Base-by-base conservation (phyloP, 2,797 vertebrate species). In the Pseudomugil gertrudae region DNA sequence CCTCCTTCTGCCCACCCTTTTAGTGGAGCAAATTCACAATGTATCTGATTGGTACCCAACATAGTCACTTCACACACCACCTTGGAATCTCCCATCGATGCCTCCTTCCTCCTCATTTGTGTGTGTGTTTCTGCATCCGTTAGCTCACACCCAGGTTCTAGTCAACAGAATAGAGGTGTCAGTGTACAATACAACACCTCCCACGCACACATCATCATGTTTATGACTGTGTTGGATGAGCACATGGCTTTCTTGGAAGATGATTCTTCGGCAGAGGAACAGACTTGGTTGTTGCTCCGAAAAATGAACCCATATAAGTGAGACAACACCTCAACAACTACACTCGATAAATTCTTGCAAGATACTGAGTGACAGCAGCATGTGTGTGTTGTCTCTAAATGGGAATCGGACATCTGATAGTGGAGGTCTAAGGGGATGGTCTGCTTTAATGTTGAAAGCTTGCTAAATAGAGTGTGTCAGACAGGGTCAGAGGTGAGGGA, bases 141-240 rank as follows among this genome's bases (percentile, higher is more conserved):
- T 61, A 83, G 56, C 76, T 89, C 76, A 76, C 87, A 89, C 75
- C 24, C 13, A 68, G 63, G 66, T 72, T 84, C 60, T 0, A 85
- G 83, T 88, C 81, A 86, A 87, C 77, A 86, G 61, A 85, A 57
- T 51, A 0, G 27, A 86, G 73, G 82, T 85, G 87, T 79, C 75
- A 74, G 73, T 72, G 73, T 74, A 54, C 55, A 68, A 59, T 48
- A 52, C 73, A 57, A 69, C 84, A 80, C 79, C 57, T 73, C 75
- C 55, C 57, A 71, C 76, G 69, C 74, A 65, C 79, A 86, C 86
- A 88, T 78, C 72, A 79, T 78, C 54, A 45, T 81, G 83, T 89
- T 87, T 84, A 81, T 76, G 74, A 71, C 53, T 47, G 69, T 1
- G 29, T 35, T 63, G 54, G 66, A 68, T 33, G 53, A 52, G 17